Base-by-base conservation (phyloP, 1,140 invertebrate genomes). In the Papilio aristodemus region DNA sequence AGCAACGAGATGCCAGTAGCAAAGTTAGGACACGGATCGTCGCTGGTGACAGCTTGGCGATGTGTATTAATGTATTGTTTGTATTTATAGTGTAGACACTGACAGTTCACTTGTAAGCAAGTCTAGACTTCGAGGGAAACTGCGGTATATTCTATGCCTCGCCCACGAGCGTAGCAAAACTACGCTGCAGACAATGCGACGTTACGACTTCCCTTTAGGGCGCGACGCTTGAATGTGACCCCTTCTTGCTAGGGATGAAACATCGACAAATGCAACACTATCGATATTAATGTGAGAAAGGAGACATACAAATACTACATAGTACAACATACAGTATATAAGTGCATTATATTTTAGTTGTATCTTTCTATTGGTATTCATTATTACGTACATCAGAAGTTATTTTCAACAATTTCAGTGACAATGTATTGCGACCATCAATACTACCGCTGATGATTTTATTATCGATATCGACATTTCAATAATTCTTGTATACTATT, bases 191-290 rank as follows among this genome's bases (percentile, higher is more conserved):
- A 50, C 46, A 50, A 22, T 50, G 46, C 46, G 46, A 50, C 46
- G 46, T 50, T 50, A 50, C 17, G 46, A 50, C 46, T 54, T 54
- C 46, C 46, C 46, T 54, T 54, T 54, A 54, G 46, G 46, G 46
- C 1, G 43, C 43, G 17, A 19, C 46, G 10, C 19, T 54, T 54
- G 19, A 54, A 22, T 54, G 19, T 54, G 46, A 54, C 43, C 43
- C 43, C 14, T 46, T 17, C n/a, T n/a, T n/a, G 17, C 17, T 46
- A 54, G 46, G 46, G 17, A 50, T 50, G 19, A 9, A n/a, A 50
- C 46, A 50, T 10, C 8, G 46, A 10, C 17, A 22, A 3, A 50
- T 22, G 27, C n/a, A n/a, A 22, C 17, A 50, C 0, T 50, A 50
- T 50, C 46, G 46, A 50, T 50, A 10, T 50, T 50, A 22, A 11